Base-by-base conservation (phyloP, 2,888 invertebrate genomes). In the Carabus problematicus region DNA sequence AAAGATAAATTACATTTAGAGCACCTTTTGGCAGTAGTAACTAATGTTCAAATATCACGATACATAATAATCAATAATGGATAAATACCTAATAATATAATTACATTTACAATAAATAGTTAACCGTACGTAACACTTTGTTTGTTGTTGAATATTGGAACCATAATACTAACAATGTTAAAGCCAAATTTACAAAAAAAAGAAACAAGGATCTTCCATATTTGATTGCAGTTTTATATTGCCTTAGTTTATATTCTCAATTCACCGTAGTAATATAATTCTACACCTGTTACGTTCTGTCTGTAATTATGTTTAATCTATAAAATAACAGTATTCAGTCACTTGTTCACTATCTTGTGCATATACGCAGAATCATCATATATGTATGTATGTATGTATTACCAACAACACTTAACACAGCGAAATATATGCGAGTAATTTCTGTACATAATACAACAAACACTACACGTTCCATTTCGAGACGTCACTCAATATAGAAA, bases 11-110 rank as follows among this genome's bases (percentile, higher is more conserved):
- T 52, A 67, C 60, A 67, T 60, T 67, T 67, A 67, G 52, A 67
- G 67, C 67, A 67, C 67, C 67, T 60, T 67, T 60, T 67, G 67
- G 67, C 67, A 67, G 60, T 64, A 67, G 66, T 67, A 67, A 67
- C 67, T 67, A 67, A 60, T 59, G 54, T 54, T 67, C 52, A 60
- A 67, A 67, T 67, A 67, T 67, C 67, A 67, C 67, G 67, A 67
- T 67, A 67, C 60, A 67, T 67, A 67, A 67, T 67, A 49, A 56
- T 64, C 18, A 63, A 43, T 64, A 47, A 45, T 49, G 41, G 60
- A 67, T 67, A 67, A 67, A 67, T 67, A 67, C 59, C 56, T 67
- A 67, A 60, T 60, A 54, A 52, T 60, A 66, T 66, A 66, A 67
- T 66, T 67, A 67, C 67, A 67, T 67, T 60, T 54, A 54, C 49